Evolutionary conservation across 2,113 vertebrate species (phyloP).

Genomic region (Psettodes erumei): DNA sequence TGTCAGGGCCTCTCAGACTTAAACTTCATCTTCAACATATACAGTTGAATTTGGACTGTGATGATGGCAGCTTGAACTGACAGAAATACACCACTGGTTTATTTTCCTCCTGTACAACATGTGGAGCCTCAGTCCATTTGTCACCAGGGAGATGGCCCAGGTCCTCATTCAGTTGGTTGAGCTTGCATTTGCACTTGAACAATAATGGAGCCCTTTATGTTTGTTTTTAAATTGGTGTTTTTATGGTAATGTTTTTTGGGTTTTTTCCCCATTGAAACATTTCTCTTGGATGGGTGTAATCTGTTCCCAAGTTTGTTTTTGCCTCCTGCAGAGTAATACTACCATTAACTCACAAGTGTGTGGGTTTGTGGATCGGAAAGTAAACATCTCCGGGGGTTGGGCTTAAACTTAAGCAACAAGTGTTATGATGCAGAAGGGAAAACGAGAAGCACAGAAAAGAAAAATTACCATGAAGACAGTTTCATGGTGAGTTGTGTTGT

Average conservation of each 20-base stretch:
- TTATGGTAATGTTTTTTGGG: background rate
- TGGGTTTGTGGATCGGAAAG: background rate
- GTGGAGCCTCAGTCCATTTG: too few relatives aligned
- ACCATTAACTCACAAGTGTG: constrained; percentile 8
- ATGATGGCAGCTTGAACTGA: too few relatives aligned
- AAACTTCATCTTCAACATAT: background rate
- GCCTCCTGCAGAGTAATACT: constrained; percentile 31
- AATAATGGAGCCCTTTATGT: background rate
- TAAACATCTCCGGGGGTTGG: constrained; percentile 2
- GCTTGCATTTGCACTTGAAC: constrained; percentile 7
- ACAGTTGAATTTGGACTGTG: too few relatives aligned
- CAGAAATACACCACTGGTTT: too few relatives aligned
- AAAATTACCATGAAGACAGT: background rate
- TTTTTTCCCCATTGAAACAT: background rate
- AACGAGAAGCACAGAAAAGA: background rate
- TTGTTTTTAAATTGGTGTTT: background rate
- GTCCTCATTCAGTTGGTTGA: too few relatives aligned
- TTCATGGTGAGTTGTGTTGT: constrained; percentile 28
- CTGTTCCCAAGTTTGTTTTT: constrained; percentile 9
- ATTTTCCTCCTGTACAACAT: too few relatives aligned
- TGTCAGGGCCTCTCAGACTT: background rate
- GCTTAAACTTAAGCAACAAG: constrained; percentile 16
- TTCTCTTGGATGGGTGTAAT: background rate
- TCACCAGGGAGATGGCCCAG: too few relatives aligned
- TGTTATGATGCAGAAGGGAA: background rate